These are phyloP conservation scores for Austrolebias charrua DNA, from an alignment of 2,797 vertebrate genomes.

Conservation along the genomic window DNA sequence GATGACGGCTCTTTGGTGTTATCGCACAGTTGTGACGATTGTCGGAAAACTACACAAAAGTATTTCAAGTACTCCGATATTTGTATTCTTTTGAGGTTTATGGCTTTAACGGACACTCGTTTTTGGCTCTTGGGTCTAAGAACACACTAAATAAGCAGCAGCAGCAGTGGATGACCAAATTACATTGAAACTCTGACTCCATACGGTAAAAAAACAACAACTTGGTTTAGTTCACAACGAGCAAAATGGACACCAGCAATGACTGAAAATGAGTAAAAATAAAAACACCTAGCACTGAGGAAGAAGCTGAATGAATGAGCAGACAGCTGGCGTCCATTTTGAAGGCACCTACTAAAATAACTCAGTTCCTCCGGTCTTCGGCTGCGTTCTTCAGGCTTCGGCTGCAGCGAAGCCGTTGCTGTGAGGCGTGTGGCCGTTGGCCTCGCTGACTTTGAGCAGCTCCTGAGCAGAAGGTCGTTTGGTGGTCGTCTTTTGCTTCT, in stretches of 20 bases:
- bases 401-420: constrained; percentile 52
- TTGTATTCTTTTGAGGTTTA: constrained; percentile 39
- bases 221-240: constrained; percentile 12
- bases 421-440: constrained; percentile 65
- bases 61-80: constrained; percentile 66
- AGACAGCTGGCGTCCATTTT: constrained; percentile 32
- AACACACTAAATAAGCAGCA: constrained; percentile 64
- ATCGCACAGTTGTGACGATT: constrained; percentile 33
- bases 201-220: neutral
- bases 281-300: neutral
- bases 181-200: constrained; percentile 18
- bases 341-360: constrained; percentile 33
- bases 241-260: constrained; percentile 36
- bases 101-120: constrained; percentile 60
- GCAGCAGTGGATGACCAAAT: constrained; percentile 39
- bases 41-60: constrained; percentile 26
- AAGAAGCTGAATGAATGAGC: neutral
- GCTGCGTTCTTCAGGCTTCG: constrained; percentile 52
- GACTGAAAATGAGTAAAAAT: neutral
- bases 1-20: constrained; percentile 66
- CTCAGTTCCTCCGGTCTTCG: constrained; percentile 1
- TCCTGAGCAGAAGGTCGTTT: constrained; percentile 47
- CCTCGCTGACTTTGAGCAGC: constrained; percentile 59
- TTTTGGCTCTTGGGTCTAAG: constrained; percentile 45
- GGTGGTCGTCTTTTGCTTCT: constrained; percentile 48